Evolutionary conservation across 2,797 vertebrate species (phyloP).

Genomic region (Vireo griseus): DNA sequence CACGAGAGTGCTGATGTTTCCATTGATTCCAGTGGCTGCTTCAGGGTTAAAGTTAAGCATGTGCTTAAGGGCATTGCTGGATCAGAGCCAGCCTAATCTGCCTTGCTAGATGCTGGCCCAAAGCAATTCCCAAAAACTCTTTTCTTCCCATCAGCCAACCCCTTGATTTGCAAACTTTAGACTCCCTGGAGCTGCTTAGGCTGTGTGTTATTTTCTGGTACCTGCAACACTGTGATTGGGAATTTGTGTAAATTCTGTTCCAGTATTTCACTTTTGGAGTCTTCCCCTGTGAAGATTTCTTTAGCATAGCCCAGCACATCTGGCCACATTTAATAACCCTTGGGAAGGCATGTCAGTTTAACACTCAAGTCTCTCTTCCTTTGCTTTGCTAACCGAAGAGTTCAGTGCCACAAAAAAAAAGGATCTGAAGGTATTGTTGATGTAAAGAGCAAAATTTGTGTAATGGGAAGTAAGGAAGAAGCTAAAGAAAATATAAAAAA

Average conservation of each 20-base stretch:
- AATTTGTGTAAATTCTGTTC: background rate
- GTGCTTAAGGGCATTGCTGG: background rate
- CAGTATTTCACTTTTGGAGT: background rate
- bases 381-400: background rate
- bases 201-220: background rate
- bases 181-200: background rate
- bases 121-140: background rate
- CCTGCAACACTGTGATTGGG: background rate
- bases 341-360: background rate
- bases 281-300: background rate
- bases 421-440: background rate
- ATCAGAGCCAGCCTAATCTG: background rate
- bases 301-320: background rate
- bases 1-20: background rate
- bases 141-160: background rate
- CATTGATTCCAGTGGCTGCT: background rate
- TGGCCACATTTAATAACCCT: background rate
- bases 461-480: background rate
- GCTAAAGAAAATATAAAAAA: background rate
- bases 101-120: background rate
- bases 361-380: conserved; percentile 1
- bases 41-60: background rate
- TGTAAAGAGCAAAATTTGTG: background rate
- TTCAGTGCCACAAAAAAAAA: background rate
- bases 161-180: background rate